Percentiles rank a stretch among this genome's conserved stretches.
Evolutionary conservation across 2,113 vertebrate genomes (phyloP).

Genomic region (Thryonomys swinderianus): DNA sequence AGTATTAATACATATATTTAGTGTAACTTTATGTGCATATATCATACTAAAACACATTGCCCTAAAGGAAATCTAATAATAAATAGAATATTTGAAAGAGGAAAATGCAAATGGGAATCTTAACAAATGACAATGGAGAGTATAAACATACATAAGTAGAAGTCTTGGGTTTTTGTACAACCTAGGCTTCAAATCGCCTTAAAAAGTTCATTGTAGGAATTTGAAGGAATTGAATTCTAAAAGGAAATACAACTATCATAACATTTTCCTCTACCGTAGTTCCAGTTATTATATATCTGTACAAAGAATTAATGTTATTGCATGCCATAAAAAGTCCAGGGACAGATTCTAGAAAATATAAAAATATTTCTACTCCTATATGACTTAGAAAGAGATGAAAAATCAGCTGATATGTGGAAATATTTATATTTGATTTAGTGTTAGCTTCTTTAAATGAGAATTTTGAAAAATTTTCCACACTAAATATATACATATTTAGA

Average conservation of each 20-base stretch:
- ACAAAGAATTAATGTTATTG: not conserved
- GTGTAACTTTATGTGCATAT: not conserved
- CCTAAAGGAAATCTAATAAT: not conserved
- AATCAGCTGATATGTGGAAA: not conserved
- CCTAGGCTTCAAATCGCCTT: not conserved
- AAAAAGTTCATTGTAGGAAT: not conserved
- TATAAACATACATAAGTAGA: not conserved
- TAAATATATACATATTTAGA: not conserved
- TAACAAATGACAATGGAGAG: not conserved
- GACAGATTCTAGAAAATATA: not conserved
- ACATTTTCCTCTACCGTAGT: not conserved
- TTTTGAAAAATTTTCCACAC: not conserved
- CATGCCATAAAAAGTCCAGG: not conserved
- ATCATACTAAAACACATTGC: not conserved
- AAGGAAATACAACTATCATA: not conserved
- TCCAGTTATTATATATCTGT: not conserved
- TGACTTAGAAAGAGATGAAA: not conserved
- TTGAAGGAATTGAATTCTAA: not conserved
- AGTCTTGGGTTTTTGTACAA: not conserved
- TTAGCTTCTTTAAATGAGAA: not conserved
- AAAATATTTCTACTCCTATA: not conserved
- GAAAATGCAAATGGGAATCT: not conserved
- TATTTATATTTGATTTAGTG: not conserved
- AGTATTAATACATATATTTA: not conserved
- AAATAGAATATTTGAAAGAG: not conserved